phyloP scores from a whole-genome alignment of 2,797 vertebrate species.

The Dipus sagitta region DNA sequence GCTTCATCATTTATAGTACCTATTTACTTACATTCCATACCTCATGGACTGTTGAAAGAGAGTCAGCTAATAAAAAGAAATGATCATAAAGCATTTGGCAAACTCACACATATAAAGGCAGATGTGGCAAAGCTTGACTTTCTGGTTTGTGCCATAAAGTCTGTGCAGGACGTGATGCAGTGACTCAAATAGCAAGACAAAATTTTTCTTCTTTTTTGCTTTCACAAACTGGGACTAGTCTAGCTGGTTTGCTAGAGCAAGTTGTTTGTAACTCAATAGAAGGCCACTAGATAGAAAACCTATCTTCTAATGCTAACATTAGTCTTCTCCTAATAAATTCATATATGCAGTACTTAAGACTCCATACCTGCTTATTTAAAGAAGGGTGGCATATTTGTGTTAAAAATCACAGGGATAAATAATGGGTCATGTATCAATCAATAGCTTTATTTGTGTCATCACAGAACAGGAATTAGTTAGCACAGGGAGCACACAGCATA shows the following conservation, averaged over 20 bases:
- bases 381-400: not conserved
- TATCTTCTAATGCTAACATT: constrained; percentile 46
- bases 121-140: constrained; percentile 20
- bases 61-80: constrained; percentile 65
- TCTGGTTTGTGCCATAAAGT: not conserved
- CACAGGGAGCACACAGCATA: not conserved
- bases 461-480: not conserved
- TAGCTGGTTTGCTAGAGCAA: constrained; percentile 62
- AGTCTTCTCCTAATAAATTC: constrained; percentile 27
- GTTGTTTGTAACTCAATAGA: constrained; percentile 28
- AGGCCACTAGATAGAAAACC: constrained; percentile 61
- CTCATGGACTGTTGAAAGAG: constrained; percentile 27
- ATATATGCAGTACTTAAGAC: not conserved
- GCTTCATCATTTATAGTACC: not conserved
- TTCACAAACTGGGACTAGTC: not conserved
- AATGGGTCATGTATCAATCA: not conserved
- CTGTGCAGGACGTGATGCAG: not conserved
- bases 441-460: not conserved
- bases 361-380: constrained; percentile 66
- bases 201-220: not conserved
- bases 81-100: constrained; percentile 54
- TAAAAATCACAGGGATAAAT: not conserved
- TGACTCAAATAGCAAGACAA: constrained; percentile 28
- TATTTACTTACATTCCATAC: constrained; percentile 37
- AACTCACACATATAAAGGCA: not conserved